phyloP scores from a whole-genome alignment of 2,797 vertebrate species.

The Gymnodraco acuticeps region DNA sequence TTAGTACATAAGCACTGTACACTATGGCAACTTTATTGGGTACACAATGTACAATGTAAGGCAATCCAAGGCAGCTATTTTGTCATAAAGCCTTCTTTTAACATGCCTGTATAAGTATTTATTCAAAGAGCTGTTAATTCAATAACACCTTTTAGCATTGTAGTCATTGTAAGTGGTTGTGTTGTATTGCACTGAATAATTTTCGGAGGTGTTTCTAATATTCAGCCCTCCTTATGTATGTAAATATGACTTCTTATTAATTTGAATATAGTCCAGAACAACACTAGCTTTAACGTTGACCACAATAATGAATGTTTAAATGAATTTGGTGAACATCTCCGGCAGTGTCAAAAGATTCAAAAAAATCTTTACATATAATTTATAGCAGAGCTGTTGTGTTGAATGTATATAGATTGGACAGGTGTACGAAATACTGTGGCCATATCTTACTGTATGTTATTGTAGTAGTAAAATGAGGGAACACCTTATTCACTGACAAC shows the following conservation, averaged over 20 bases:
- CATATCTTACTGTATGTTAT: not conserved
- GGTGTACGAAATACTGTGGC: not conserved
- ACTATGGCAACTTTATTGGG: not conserved
- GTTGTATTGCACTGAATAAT: not conserved
- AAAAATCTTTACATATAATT: not conserved
- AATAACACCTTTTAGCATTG: not conserved
- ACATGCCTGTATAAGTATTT: not conserved
- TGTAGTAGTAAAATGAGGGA: not conserved
- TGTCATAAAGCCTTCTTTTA: not conserved
- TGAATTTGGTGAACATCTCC: not conserved
- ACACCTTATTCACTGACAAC: constrained; percentile 6
- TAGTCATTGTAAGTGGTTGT: not conserved
- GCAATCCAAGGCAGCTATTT: not conserved
- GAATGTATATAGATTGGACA: not conserved
- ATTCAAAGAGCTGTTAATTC: not conserved
- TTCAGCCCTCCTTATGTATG: too few relatives aligned
- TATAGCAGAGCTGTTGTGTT: not conserved
- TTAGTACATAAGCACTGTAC: constrained; percentile 7
- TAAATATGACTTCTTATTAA: too few relatives aligned
- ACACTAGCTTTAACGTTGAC: not conserved
- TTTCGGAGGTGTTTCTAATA: too few relatives aligned
- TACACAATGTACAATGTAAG: not conserved
- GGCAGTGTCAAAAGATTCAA: not conserved
- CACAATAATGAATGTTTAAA: not conserved
- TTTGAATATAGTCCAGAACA: not conserved